Percentiles rank a stretch among this genome's conserved stretches.
These are phyloP conservation scores for Manduca sexta DNA, from an alignment of 1,140 invertebrate genomes.

Conservation along the genomic window DNA sequence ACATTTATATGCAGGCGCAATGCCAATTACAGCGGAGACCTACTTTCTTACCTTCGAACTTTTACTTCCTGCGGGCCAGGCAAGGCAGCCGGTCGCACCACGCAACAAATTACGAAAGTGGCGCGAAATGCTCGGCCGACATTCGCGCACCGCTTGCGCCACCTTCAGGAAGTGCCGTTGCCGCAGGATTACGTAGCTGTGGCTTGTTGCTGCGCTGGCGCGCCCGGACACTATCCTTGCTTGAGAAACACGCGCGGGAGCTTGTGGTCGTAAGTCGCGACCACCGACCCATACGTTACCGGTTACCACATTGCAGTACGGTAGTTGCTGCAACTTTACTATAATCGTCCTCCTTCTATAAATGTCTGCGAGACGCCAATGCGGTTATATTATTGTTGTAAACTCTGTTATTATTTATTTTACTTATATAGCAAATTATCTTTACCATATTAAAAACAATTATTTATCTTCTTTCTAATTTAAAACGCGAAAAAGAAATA, in stretches of 20 bases:
- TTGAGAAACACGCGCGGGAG: constrained; percentile 28
- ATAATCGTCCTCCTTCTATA: constrained; percentile 9
- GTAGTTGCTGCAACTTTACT: neutral
- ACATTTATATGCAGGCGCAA: constrained; percentile 66
- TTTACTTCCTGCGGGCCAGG: constrained; percentile 71
- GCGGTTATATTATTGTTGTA: too few species aligned
- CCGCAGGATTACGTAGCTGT: constrained; percentile 61
- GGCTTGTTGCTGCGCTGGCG: constrained; percentile 22
- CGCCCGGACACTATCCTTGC: constrained; percentile 24
- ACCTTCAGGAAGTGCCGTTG: constrained; percentile 69
- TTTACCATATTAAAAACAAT: too few species aligned
- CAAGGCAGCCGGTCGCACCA: constrained; percentile 62
- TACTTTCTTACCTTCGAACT: constrained; percentile 73
- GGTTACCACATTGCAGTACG: constrained; percentile 8
- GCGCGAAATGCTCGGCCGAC: constrained; percentile 71
- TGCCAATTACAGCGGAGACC: constrained; percentile 69
- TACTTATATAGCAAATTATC: too few species aligned
- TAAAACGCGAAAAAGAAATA: too few species aligned
- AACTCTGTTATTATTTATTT: too few species aligned
- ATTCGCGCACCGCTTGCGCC: constrained; percentile 66
- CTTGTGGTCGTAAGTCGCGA: constrained; percentile 25
- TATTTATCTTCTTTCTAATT: too few species aligned
- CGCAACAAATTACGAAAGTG: constrained; percentile 70
- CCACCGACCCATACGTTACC: constrained; percentile 17
- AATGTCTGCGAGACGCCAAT: neutral